Base-by-base conservation (phyloP, 2,888 invertebrate species). In the Diadegma fenestrale region DNA sequence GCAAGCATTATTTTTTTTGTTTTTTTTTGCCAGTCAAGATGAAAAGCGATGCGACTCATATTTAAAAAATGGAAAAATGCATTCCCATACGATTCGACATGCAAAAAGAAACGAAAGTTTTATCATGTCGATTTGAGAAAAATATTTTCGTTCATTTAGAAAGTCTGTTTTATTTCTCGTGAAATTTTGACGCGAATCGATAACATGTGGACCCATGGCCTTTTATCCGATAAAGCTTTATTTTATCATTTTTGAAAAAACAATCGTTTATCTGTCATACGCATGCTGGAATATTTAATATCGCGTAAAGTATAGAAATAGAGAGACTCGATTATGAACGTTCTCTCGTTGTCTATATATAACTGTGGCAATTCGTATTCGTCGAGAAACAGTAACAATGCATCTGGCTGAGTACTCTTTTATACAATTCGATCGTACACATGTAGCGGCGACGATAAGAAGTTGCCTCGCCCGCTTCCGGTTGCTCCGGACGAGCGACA, bases 381-480 rank as follows among this genome's bases (percentile, higher is more conserved):
- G 72, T 72, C 12, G 41, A 22, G 26, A 43, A n/a, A 51, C 66
- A 72, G 43, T 48, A 81, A 81, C 84, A 84, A 84, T 84, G 77
- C 61, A 73, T 77, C 66, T 77, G 68, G 77, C 77, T 80, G 43
- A 71, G 45, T 43, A 48, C 22, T 51, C 58, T 81, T 84, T 69
- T 78, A 48, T n/a, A 26, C 33, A 22, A 54, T 80, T 71, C 33
- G 76, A 84, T 81, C 77, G 81, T 58, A n/a, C 30, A 22, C 63
- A 33, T 77, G 22, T 58, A 75, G 63, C 75, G 75, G 63, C 69
- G 17, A 63, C 61, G 85, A 85, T 85, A 82, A 85, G 85, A 82
- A 82, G 85, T 85, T 82, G 82, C 82, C 45, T 66, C 69, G 54
- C 26, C 33, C 22, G 69, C 73, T 81, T 81, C 81, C 85, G 73